These are phyloP conservation scores for Argyrosomus japonicus DNA, from an alignment of 2,113 vertebrate genomes.

Conservation along the genomic window DNA sequence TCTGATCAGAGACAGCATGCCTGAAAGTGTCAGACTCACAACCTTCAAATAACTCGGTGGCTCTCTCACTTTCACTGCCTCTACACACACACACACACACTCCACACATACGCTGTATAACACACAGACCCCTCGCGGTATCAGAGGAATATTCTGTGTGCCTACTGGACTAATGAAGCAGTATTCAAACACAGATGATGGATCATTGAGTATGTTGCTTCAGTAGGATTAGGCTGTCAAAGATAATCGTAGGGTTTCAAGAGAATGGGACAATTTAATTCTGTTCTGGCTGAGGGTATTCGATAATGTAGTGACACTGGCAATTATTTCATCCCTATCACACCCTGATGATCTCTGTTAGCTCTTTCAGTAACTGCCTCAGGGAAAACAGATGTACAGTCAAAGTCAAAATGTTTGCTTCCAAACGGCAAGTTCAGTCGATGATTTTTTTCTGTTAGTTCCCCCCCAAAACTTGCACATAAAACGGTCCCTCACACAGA, in stretches of 20 bases:
- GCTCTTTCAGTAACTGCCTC: slow-evolving; percentile 41
- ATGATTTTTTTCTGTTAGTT: neutral
- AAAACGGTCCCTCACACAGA: neutral
- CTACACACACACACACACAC: neutral
- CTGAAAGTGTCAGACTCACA: slow-evolving; percentile 61
- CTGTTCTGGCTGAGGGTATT: slow-evolving; percentile 46
- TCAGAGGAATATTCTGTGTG: slow-evolving; percentile 42
- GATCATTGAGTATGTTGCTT: slow-evolving; percentile 60
- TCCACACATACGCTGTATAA: neutral
- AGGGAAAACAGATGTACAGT: slow-evolving; percentile 17
- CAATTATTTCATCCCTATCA: slow-evolving; percentile 52
- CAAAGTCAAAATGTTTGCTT: slow-evolving; percentile 28
- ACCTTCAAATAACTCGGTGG: slow-evolving; percentile 61
- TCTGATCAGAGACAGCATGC: slow-evolving; percentile 63
- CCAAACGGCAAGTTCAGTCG: neutral
- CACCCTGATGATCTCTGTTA: slow-evolving; percentile 30
- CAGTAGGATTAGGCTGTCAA: slow-evolving; percentile 64
- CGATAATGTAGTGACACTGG: slow-evolving; percentile 45
- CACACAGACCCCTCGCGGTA: neutral
- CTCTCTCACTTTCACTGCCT: slow-evolving; percentile 31
- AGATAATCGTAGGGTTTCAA: slow-evolving; percentile 61
- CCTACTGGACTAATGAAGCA: slow-evolving; percentile 61
- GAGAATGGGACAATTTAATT: slow-evolving; percentile 65
- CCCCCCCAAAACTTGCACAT: neutral
- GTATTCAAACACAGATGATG: slow-evolving; percentile 69